These are phyloP conservation scores for Exephanes ischioxanthus DNA, from an alignment of 2,888 invertebrate species.

Conservation along the genomic window DNA sequence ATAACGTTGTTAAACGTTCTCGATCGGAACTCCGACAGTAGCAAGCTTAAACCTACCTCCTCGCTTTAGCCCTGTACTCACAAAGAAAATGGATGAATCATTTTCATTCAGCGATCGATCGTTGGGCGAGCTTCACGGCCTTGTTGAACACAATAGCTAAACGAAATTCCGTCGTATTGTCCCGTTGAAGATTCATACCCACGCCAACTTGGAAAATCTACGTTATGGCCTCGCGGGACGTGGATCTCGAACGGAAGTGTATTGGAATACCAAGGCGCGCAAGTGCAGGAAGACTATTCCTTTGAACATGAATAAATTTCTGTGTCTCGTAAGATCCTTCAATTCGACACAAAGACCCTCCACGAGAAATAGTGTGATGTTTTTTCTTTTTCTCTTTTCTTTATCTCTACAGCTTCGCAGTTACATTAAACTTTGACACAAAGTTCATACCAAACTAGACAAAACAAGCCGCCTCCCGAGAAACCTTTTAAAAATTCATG, in stretches of 20 bases:
- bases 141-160: slow-evolving; percentile 47
- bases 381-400: neutral
- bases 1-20: slow-evolving; percentile 78
- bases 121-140: slow-evolving; percentile 3
- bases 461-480: slow-evolving; percentile 6
- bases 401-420: neutral
- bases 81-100: slow-evolving; percentile 80
- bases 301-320: slow-evolving; percentile 61
- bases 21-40: slow-evolving; percentile 71
- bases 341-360: slow-evolving; percentile 48
- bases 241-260: slow-evolving; percentile 59
- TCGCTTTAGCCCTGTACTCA: slow-evolving; percentile 25
- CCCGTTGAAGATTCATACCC: slow-evolving; percentile 52
- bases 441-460: slow-evolving; percentile 12
- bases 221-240: slow-evolving; percentile 40
- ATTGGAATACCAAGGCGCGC: slow-evolving; percentile 58
- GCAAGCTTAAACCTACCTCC: slow-evolving; percentile 46
- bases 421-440: slow-evolving; percentile 26
- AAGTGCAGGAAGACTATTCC: slow-evolving; percentile 3
- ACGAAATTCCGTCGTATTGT: slow-evolving; percentile 64
- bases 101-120: slow-evolving; percentile 65
- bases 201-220: slow-evolving; percentile 45
- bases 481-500: slow-evolving; percentile 8
- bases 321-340: slow-evolving; percentile 37
- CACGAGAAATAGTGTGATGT: slow-evolving; percentile 17